Percentiles rank a stretch among this genome's conserved stretches.
phyloP scores from a whole-genome alignment of 2,888 invertebrate species.

The Disparrhopalites patrizii region DNA sequence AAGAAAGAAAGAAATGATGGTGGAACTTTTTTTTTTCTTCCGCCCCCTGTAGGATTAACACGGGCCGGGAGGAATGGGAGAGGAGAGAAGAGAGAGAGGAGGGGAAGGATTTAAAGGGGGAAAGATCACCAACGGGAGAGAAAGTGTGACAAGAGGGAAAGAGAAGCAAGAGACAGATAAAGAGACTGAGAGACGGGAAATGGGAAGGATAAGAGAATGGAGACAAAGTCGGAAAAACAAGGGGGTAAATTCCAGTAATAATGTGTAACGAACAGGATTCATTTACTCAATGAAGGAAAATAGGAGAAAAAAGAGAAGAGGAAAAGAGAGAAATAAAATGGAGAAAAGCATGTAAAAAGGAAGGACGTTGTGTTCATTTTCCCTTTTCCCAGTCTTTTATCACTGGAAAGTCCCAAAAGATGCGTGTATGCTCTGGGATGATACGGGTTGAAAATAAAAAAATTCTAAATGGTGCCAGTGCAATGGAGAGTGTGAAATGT shows the following conservation, averaged over 20 bases:
- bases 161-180: not conserved
- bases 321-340: not conserved
- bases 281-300: constrained; percentile 9
- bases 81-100: not conserved
- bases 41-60: constrained; percentile 3
- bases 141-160: not conserved
- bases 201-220: no score
- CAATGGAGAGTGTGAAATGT: no score
- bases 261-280: constrained; percentile 22
- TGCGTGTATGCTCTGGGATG: no score
- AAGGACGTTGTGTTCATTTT: not conserved
- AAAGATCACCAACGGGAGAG: not conserved
- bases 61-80: not conserved
- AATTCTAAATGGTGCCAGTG: no score
- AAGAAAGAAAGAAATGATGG: not conserved
- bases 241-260: constrained; percentile 3
- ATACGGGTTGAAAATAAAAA: no score
- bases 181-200: no score
- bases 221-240: constrained; percentile 3
- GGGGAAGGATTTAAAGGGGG: not conserved
- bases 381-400: not conserved
- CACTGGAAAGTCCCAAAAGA: no score
- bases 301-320: not conserved
- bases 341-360: no score
- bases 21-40: not conserved